Percentiles rank a stretch among this genome's conserved stretches.
Evolutionary conservation across 2,113 vertebrate species (phyloP).

Genomic region (Perccottus glenii): DNA sequence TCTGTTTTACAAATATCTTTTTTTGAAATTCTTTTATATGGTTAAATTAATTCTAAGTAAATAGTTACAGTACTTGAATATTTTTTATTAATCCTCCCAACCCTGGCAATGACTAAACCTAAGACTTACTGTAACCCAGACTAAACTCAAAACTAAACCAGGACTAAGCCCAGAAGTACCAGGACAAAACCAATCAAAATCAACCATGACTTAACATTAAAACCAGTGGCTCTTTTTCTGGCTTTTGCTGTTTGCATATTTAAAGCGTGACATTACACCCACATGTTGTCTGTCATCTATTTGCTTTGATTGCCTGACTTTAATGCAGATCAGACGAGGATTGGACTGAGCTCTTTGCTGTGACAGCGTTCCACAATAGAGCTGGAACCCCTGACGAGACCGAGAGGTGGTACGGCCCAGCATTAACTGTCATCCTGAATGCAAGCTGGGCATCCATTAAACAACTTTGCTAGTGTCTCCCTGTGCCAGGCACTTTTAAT

Average conservation of each 20-base stretch:
- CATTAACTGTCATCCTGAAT: constrained; percentile 78
- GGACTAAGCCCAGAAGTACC: neutral
- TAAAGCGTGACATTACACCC: constrained; percentile 27
- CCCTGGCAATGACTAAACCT: too few relatives aligned
- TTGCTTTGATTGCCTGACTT: constrained; percentile 32
- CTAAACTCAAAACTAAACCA: neutral
- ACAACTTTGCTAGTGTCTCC: constrained; percentile 77
- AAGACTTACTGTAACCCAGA: too few relatives aligned
- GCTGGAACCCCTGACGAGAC: constrained; percentile 44
- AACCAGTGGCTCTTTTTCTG: neutral
- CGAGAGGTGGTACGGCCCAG: constrained; percentile 64
- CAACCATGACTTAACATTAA: neutral
- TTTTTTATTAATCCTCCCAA: too few relatives aligned
- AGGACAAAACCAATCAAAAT: neutral
- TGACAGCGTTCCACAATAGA: constrained; percentile 23
- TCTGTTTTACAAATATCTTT: too few relatives aligned
- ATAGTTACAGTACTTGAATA: too few relatives aligned
- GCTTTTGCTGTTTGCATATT: constrained; percentile 8
- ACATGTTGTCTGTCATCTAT: constrained; percentile 32
- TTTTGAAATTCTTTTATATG: too few relatives aligned
- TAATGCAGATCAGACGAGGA: constrained; percentile 24
- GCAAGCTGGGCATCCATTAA: constrained; percentile 78
- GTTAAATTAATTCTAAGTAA: too few relatives aligned
- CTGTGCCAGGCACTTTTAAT: constrained; percentile 82
- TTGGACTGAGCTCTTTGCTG: constrained; percentile 8